Evolutionary conservation across 2,113 vertebrate genomes (phyloP).

Genomic region (Oxygymnocypris stewartii): DNA sequence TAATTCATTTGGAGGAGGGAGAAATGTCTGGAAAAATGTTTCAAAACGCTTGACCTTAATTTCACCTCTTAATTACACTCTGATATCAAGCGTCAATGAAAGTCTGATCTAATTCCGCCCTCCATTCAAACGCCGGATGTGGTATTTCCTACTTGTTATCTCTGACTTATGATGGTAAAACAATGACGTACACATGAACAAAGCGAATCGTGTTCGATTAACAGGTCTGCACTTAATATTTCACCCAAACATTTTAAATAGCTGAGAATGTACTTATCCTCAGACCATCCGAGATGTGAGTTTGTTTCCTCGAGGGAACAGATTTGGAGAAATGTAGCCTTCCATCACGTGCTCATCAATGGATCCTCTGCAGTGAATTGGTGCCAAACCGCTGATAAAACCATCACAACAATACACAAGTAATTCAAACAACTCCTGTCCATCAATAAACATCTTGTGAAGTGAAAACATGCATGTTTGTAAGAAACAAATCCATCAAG

Average conservation of each 20-base stretch:
- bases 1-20: slow-evolving; percentile 35
- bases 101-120: slow-evolving; percentile 2
- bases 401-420: not conserved
- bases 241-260: not conserved
- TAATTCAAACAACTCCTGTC: too few relatives aligned
- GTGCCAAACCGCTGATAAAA: not conserved
- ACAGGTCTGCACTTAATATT: not conserved
- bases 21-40: slow-evolving; percentile 20
- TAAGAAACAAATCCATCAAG: too few relatives aligned
- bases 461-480: too few relatives aligned
- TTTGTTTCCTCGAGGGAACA: not conserved
- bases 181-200: not conserved
- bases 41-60: not conserved
- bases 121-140: not conserved
- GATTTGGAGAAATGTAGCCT: not conserved
- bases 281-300: not conserved
- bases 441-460: too few relatives aligned
- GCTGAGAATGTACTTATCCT: not conserved
- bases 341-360: not conserved
- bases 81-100: slow-evolving; percentile 6
- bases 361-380: not conserved
- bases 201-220: not conserved
- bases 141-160: not conserved
- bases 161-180: not conserved
- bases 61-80: slow-evolving; percentile 5